Evolutionary conservation across 1,140 invertebrate species (phyloP), one percentile per base, ranked within the genome.

Genomic region (Lepidostoma basale): DNA sequence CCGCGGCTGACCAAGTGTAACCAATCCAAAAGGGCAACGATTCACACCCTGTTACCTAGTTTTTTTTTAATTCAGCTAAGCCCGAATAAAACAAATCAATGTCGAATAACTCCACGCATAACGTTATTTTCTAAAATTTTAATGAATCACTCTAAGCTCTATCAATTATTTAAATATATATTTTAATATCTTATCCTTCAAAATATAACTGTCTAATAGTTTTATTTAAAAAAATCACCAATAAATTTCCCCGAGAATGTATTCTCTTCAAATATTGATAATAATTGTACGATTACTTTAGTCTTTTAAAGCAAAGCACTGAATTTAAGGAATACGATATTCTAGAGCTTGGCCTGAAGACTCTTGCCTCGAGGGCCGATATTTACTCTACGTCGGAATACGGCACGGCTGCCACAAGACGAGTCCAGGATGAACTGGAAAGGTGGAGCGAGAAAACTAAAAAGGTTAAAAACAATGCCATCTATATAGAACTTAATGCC

Each of bases 41-140:
- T 68, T 52, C 69, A 72, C 69, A 72, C 69, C 69, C 69, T 72
- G 69, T 72, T 45, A 68, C 69, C 69, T 72, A 68, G 30, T 68
- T 59, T 65, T 44, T n/a, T 69, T 72, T 64, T 42, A 68, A 45
- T 68, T 72, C 69, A 68, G 64, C 69, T 72, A 60, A 58, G 26
- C 56, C 56, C 67, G 69, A 68, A 64, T 60, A 28, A 67, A 64
- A 64, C 69, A 64, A 68, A 64, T 67, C 65, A 72, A 62, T 62
- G 65, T 71, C 62, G 49, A 63, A 56, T 72, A 72, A 68, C 62
- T 58, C 60, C 58, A 67, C 30, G 62, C 14, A 26, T 64, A 68
- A 47, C 62, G 30, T 56, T 68, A 67, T 67, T 56, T 65, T 64
- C 64, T 72, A 72, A 56, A 30, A 58, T n/a, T 47, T 56, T 58